Base-by-base conservation (phyloP, 2,113 vertebrate species). In the Numida meleagris region DNA sequence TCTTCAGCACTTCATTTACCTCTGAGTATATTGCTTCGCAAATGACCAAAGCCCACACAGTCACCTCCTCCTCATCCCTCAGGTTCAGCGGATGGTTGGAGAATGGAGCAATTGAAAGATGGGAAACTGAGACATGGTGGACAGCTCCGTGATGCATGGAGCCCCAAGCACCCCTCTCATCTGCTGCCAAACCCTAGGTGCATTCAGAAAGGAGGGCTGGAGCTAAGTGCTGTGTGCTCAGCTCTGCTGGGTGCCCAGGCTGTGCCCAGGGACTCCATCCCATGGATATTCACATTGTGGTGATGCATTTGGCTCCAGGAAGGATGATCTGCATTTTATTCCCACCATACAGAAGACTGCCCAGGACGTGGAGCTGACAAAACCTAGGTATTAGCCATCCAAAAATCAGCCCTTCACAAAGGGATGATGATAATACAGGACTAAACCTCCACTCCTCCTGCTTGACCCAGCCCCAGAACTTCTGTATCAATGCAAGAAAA, bases 251-350 rank as follows among this genome's bases (percentile, higher is more conserved):
- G n/a, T 36, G 46, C 34, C 57, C 16, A 66, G 34, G 2, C n/a
- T n/a, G n/a, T 12, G 15, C 31, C 42, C 58, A 29, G 51, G 46
- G 10, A 3, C 31, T 34, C 58, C 53, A 16, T 4, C 65, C 31
- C 19, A 1, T 2, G 36, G 36, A 17, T 2, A 1, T 31, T 18
- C 58, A 33, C 5, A 1, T 4, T 3, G 1, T 34, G 13, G 48
- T 34, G 25, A 27, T 57, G n/a, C 2, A 2, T 16, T 6, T 23
- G 23, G 12, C 71, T 90, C 33, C 43, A 70, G 33, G 43, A 61
- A 43, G 29, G 11, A 70, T 75, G 33, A 13, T 82, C 24, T 27
- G 16, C 8, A 0, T 38, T 45, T 50, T 6, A 2, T 40, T 68
- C 43, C 43, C 43, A 36, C 53, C 4, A 5, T 21, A 36, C 5